Percentiles rank a stretch among this genome's conserved stretches.
Conservation (phyloP, 1,140 invertebrate genomes). For the Drosophila bocqueti region DNA sequence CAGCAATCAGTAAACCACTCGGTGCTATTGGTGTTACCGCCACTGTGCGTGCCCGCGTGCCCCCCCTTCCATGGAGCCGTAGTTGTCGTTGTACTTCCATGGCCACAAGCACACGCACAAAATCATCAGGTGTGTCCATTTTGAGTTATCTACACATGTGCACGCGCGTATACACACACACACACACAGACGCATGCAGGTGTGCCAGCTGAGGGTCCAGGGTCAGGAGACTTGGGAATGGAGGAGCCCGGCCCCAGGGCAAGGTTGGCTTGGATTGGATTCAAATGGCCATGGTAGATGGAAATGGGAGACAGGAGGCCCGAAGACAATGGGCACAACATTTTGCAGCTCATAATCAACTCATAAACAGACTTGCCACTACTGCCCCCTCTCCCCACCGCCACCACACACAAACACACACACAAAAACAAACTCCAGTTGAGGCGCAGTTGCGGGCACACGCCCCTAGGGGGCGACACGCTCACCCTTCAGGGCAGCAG, state of each 20-base stretch:
- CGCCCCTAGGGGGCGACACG: slow-evolving; percentile 27
- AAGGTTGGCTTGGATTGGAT: background rate
- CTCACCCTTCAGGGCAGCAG: slow-evolving; percentile 8
- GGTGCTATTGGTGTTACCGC: background rate
- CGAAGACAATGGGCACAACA: slow-evolving; percentile 14
- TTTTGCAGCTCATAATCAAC: slow-evolving; percentile 46
- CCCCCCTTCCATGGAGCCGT: background rate
- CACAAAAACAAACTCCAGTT: slow-evolving; percentile 21
- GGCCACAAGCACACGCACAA: slow-evolving; percentile 13
- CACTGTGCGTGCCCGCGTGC: slow-evolving; percentile 8
- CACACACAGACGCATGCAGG: background rate
- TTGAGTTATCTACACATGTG: slow-evolving; percentile 42
- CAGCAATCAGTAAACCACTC: background rate
- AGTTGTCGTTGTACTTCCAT: slow-evolving; percentile 9
- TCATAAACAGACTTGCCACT: slow-evolving; percentile 46
- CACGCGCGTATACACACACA: slow-evolving; percentile 5
- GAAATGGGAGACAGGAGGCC: background rate
- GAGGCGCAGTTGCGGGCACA: slow-evolving; percentile 48
- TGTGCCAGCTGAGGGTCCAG: slow-evolving; percentile 9
- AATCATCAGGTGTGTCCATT: slow-evolving; percentile 52
- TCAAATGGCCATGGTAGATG: slow-evolving; percentile 1
- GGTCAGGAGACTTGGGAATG: slow-evolving; percentile 6
- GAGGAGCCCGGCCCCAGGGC: background rate
- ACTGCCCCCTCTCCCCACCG: background rate
- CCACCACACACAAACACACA: background rate